Conservation (phyloP, 1,140 invertebrate genomes). For the Ceratina australensis region DNA sequence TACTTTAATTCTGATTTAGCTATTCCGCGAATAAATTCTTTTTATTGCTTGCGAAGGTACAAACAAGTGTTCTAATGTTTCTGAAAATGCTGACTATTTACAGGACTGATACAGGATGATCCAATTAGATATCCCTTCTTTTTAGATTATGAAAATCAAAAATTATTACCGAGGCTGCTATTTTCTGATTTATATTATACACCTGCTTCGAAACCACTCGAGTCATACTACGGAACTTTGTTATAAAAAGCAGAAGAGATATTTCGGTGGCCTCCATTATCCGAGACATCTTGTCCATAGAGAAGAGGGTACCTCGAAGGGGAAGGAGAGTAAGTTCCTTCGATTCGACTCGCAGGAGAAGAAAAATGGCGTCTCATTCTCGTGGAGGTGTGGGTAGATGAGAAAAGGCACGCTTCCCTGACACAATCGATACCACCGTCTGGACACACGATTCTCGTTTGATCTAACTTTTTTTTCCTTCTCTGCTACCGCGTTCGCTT, state of each 20-base stretch:
- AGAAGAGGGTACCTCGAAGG: conserved; percentile 12
- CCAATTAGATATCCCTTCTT: no score
- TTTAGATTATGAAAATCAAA: no score
- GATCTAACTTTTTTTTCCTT: conserved; percentile 28
- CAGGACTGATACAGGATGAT: no score
- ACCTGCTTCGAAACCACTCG: no score
- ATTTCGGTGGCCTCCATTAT: no score
- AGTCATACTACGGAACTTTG: no score
- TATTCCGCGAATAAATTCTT: not conserved
- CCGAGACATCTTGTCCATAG: not conserved
- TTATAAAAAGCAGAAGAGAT: no score
- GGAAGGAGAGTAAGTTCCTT: conserved; percentile 35
- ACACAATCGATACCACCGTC: conserved; percentile 63
- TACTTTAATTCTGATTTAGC: not conserved
- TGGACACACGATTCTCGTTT: conserved; percentile 7
- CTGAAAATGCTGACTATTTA: no score
- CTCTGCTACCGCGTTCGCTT: not conserved
- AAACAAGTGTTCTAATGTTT: no score
- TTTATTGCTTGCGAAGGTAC: not conserved
- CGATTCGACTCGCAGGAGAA: conserved; percentile 36
- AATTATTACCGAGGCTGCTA: no score
- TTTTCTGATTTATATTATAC: not conserved
- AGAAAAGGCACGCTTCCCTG: conserved; percentile 42
- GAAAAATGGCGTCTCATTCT: conserved; percentile 62
- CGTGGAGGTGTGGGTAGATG: conserved; percentile 47